Percentiles rank a stretch among this genome's conserved stretches.
phyloP scores from a whole-genome alignment of 1,140 invertebrate species.

The Holcopasites calliopsidis region DNA sequence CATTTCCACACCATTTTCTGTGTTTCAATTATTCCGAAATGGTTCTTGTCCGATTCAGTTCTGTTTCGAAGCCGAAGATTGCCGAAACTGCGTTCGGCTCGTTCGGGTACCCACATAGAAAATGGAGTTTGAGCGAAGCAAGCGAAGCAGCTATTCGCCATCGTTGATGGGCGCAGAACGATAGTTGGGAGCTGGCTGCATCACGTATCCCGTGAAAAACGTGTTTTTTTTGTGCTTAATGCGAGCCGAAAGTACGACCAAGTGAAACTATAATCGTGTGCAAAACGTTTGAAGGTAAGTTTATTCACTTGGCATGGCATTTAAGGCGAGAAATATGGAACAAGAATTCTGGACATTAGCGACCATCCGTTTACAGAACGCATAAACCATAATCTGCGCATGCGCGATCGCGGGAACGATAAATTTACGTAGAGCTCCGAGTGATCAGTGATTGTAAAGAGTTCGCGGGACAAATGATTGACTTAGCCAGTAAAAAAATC shows the following conservation, averaged over 20 bases:
- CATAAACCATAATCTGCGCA: conserved; percentile 64
- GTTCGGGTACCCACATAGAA: conserved; percentile 65
- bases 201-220: conserved; percentile 34
- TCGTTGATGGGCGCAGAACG: conserved; percentile 65
- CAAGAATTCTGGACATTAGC: conserved; percentile 43
- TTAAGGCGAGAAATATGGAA: conserved; percentile 40
- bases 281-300: conserved; percentile 47
- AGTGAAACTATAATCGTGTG: conserved; percentile 15
- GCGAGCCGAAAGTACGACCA: conserved; percentile 24
- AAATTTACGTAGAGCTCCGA: conserved; percentile 55
- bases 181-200: conserved; percentile 49
- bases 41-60: conserved; percentile 7
- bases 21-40: too few species aligned
- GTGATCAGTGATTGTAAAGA: not conserved
- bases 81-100: conserved; percentile 45
- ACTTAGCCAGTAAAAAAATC: not conserved
- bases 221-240: conserved; percentile 63
- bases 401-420: conserved; percentile 68
- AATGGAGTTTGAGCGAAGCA: conserved; percentile 67
- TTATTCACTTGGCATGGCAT: conserved; percentile 16
- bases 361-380: conserved; percentile 65
- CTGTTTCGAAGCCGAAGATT: conserved; percentile 32
- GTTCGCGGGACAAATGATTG: conserved; percentile 16
- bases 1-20: not conserved
- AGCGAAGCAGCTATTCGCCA: conserved; percentile 71